Percentiles rank a stretch among this genome's conserved stretches.
Conservation (phyloP, 2,888 invertebrate species). For the Mylabris sibirica region DNA sequence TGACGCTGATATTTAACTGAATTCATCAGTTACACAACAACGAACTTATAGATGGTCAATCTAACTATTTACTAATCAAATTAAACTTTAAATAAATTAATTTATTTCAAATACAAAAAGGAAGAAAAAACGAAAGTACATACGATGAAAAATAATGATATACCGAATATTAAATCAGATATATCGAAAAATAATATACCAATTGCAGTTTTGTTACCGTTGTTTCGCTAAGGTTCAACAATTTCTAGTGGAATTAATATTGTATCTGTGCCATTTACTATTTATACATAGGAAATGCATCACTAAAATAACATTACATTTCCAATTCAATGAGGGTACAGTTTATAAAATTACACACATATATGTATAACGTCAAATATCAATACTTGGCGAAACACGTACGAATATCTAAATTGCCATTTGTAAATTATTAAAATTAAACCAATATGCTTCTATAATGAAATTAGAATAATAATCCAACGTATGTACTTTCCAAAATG, state of each 20-base stretch:
- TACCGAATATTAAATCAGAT: neutral
- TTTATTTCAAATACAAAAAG: neutral
- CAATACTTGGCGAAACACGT: slow-evolving; percentile 16
- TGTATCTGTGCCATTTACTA: slow-evolving; percentile 16
- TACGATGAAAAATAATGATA: slow-evolving; percentile 8
- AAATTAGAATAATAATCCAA: slow-evolving; percentile 15
- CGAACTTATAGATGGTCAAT: neutral
- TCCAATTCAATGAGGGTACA: slow-evolving; percentile 24
- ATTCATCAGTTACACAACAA: neutral
- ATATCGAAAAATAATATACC: slow-evolving; percentile 14
- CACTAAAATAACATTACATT: slow-evolving; percentile 26
- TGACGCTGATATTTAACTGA: neutral
- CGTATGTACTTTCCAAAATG: slow-evolving; percentile 22
- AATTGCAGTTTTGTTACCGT: slow-evolving; percentile 5
- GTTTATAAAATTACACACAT: slow-evolving; percentile 21
- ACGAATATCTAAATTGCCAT: neutral
- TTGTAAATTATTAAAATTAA: slow-evolving; percentile 13
- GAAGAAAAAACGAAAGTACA: slow-evolving; percentile 16
- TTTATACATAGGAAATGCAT: slow-evolving; percentile 29
- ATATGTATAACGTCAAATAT: slow-evolving; percentile 13
- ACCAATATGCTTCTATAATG: slow-evolving; percentile 3
- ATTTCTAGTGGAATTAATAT: slow-evolving; percentile 19
- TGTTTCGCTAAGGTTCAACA: slow-evolving; percentile 19
- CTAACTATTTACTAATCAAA: neutral
- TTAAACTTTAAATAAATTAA: neutral